Base-by-base conservation (phyloP, 2,113 vertebrate genomes). In the Dendropsophus ebraccatus region DNA sequence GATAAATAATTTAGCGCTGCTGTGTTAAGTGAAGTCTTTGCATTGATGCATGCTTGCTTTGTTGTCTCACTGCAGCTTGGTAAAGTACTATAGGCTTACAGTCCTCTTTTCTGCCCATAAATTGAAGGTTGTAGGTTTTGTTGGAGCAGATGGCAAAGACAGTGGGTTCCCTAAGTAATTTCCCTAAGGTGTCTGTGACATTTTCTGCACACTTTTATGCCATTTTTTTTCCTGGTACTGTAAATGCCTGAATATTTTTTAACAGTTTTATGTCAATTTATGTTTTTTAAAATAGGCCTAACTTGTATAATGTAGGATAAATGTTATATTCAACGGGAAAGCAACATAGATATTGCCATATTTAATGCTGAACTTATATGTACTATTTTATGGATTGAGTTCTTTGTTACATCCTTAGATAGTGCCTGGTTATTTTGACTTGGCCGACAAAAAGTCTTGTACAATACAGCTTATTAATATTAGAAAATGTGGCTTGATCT, bases 1-100 rank as follows among this genome's bases (percentile, higher is more conserved):
- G 80, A 81, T 86, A 72, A 86, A 86, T 86, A 69, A 86, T 86
- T 86, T 73, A 86, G 50, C 52, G 45, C 37, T 47, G 25, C 76
- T 47, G n/a, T 13, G 45, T 56, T 73, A 81, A 81, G 50, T 70
- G 69, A 58, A 49, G 50, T 60, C 30, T 70, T 10, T 49, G 50
- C 65, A 80, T 56, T 73, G 67, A 86, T 86, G 62, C 76, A 32
- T 72, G 77, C 58, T 80, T 67, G n/a, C 58, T 69, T 85, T 75
- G 82, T 77, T 77, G 73, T 67, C 9, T 67, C 17, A 65, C 14
- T 77, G 83, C 19, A 50, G 58, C 32, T 19, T 67, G 82, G 23
- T n/a, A 49, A 45, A 74, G 74, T 19, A 5, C 25, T 23, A 30
- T 32, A 69, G 0, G 14, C 23, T 82, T 83, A 17, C n/a, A 73